These are phyloP conservation scores for Erpobdella octoculata DNA, from an alignment of 2,888 invertebrate species.

Conservation along the genomic window DNA sequence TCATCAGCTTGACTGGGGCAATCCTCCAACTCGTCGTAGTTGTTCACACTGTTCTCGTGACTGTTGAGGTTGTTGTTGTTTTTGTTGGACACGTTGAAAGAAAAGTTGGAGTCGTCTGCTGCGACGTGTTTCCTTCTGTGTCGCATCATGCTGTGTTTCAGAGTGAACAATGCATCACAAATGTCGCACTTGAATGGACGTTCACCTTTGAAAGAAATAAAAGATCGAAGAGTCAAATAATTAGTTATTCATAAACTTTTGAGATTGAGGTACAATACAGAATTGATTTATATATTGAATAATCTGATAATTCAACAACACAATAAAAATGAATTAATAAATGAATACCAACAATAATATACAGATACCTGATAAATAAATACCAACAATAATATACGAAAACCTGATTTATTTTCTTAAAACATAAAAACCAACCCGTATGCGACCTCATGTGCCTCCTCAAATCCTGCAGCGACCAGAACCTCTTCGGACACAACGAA, in stretches of 20 bases:
- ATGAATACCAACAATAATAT: background rate
- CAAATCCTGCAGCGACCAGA: constrained; percentile 89
- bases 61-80: background rate
- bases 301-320: background rate
- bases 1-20: too few species aligned
- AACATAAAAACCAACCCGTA: constrained; percentile 43
- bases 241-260: background rate
- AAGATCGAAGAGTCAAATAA: background rate
- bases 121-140: constrained; percentile 86
- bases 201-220: constrained; percentile 55
- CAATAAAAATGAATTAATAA: background rate
- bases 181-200: constrained; percentile 84
- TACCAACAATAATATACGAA: background rate
- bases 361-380: background rate
- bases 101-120: constrained; percentile 3
- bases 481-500: constrained; percentile 82
- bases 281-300: background rate
- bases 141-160: constrained; percentile 87
- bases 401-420: background rate
- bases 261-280: background rate
- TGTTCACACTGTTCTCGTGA: too few species aligned
- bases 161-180: constrained; percentile 75
- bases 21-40: too few species aligned
- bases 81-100: background rate
- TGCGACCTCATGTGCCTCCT: constrained; percentile 88